phyloP scores from a whole-genome alignment of 2,113 vertebrate species.

The Sarotherodon lohbergeri region DNA sequence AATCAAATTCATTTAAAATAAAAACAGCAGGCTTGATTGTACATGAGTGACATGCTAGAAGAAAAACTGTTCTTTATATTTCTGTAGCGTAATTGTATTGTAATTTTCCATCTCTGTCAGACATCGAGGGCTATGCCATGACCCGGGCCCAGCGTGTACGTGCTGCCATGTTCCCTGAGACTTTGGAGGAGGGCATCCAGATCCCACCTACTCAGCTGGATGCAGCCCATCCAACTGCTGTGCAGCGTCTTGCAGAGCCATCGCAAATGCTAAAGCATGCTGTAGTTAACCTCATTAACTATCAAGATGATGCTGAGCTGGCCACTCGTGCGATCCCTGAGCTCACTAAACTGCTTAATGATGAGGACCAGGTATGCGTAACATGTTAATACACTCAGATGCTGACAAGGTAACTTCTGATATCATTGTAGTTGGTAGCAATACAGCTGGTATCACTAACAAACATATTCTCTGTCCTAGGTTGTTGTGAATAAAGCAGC shows the following conservation, averaged over 20 bases:
- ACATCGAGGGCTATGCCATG: constrained; percentile 98
- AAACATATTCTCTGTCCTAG: constrained; percentile 53
- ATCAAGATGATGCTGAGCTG: constrained; percentile 97
- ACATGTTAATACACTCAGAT: background rate
- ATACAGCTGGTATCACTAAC: background rate
- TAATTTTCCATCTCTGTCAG: constrained; percentile 56
- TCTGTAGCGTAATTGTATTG: background rate
- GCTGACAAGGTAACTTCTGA: background rate
- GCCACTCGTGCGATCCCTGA: constrained; percentile 97
- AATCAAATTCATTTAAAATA: background rate
- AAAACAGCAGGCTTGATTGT: background rate
- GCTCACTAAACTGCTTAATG: constrained; percentile 95
- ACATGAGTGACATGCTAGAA: background rate
- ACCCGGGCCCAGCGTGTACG: constrained; percentile 95
- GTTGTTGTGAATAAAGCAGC: constrained; percentile 98
- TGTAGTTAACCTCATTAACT: constrained; percentile 98
- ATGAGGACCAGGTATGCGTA: constrained; percentile 89
- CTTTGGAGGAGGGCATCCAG: constrained; percentile 93
- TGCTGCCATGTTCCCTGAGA: constrained; percentile 98
- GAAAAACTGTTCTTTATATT: background rate
- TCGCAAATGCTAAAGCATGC: constrained; percentile 99
- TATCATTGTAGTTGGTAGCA: background rate
- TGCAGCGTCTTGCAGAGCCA: constrained; percentile 94
- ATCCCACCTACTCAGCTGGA: constrained; percentile 94
- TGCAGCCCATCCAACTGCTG: constrained; percentile 91